Base-by-base conservation (phyloP, 92 coral and sea anemone species). In the Galaxea fascicularis region DNA sequence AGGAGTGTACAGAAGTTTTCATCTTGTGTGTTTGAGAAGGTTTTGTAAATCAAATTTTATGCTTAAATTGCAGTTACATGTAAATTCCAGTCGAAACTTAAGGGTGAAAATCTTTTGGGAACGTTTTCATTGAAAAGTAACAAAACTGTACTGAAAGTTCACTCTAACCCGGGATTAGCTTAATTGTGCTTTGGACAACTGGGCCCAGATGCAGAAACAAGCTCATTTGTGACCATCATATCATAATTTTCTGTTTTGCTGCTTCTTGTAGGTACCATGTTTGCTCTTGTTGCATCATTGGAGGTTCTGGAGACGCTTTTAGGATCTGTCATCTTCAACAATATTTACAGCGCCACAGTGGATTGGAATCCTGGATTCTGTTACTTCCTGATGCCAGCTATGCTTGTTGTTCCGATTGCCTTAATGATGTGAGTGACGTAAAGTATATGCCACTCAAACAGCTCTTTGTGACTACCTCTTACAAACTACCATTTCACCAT, bases 291-390 rank as follows among this genome's bases (percentile, higher is more conserved):
- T 53, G 98, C 98, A 65, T 88, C 90, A n/a, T 39, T 94, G 11
- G 98, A 94, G 64, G 93, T 93, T 45, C 68, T 92, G 41, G 87
- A 76, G 31, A 87, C 95, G 8, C 82, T 94, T 7, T 58, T 94
- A 29, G 98, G 96, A 0, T 96, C 98, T 0, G 66, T 94, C 59
- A 96, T 96, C 66, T 94, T 96, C 85, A 96, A 96, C 89, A 91
- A 63, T 68, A 73, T 94, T 78, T 96, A 96, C 88, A 94, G 93
- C 54, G 71, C 63, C 60, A 96, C 98, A 16, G 94, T 96, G 80
- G 86, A 87, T 44, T 92, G 98, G 91, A 29, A 78, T 31, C 98
- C 98, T 41, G 95, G 95, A 21, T 90, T 94, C 74, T 73, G 91
- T 0, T 94, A 94, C 91, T 90, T 92, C 64, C 89, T 95, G n/a